Conservation (phyloP, 1,140 invertebrate species). For the Chironomus tepperi region DNA sequence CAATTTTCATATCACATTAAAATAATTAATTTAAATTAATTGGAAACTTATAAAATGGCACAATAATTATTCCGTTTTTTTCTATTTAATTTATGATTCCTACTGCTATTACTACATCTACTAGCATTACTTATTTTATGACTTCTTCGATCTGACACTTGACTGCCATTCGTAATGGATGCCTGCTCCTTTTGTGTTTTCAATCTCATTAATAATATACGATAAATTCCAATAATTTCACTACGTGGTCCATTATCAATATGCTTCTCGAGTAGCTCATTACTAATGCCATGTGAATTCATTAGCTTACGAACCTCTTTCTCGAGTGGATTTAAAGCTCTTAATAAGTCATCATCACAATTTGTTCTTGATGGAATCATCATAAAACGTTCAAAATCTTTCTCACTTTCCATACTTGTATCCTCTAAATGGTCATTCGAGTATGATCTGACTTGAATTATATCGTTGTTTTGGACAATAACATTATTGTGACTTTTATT, state of each 20-base stretch:
- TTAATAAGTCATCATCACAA: conserved; percentile 33
- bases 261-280: conserved; percentile 39
- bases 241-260: conserved; percentile 40
- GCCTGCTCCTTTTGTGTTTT: conserved; percentile 32
- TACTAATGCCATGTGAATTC: conserved; percentile 38
- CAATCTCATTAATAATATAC: conserved; percentile 42
- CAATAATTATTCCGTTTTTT: too few species aligned
- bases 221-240: conserved; percentile 42
- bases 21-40: too few species aligned
- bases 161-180: too few species aligned
- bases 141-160: too few species aligned
- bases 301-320: conserved; percentile 40
- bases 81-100: too few species aligned
- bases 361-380: conserved; percentile 41
- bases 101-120: too few species aligned
- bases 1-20: too few species aligned
- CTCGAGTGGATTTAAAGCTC: conserved; percentile 37
- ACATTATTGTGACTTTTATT: conserved; percentile 32
- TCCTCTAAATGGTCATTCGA: conserved; percentile 35
- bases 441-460: conserved; percentile 27
- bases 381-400: conserved; percentile 40
- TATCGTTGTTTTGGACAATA: conserved; percentile 21
- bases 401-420: conserved; percentile 38
- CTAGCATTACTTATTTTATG: too few species aligned
- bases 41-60: too few species aligned